Percentiles rank a stretch among this genome's conserved stretches.
Evolutionary conservation across 2,113 vertebrate species (phyloP).

Genomic region (Chloropsis cyanopogon): DNA sequence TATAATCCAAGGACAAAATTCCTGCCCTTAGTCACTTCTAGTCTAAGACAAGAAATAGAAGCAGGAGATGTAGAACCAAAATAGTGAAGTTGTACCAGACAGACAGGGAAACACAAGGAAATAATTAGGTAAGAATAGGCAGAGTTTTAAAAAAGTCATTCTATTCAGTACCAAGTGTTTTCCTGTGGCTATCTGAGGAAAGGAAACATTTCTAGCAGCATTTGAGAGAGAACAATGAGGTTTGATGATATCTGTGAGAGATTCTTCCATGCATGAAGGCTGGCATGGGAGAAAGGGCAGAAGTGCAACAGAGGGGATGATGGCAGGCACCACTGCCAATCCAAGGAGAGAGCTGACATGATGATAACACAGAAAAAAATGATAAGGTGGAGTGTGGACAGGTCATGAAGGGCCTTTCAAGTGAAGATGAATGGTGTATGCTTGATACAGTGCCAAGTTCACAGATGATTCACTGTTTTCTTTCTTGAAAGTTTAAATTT

Average conservation of each 20-base stretch:
- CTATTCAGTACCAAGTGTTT: background rate
- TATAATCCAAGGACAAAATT: background rate
- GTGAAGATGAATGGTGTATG: background rate
- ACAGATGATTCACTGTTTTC: constrained; percentile 18
- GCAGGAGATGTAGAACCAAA: background rate
- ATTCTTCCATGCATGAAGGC: background rate
- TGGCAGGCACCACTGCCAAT: background rate
- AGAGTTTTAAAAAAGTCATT: background rate
- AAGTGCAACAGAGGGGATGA: background rate
- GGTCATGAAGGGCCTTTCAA: background rate
- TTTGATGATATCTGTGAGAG: background rate
- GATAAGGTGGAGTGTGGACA: background rate
- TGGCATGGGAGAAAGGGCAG: background rate
- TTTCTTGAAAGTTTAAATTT: background rate
- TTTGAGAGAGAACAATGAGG: background rate
- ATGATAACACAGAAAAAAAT: background rate
- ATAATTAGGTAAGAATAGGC: background rate
- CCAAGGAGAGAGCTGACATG: background rate
- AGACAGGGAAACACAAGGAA: background rate
- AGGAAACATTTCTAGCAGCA: background rate
- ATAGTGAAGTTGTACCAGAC: background rate
- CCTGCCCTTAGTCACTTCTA: background rate
- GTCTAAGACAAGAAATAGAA: background rate
- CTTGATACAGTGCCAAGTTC: constrained; percentile 12
- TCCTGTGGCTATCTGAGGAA: background rate